Base-by-base conservation (phyloP, 2,888 invertebrate species). In the Escarpia spicata region DNA sequence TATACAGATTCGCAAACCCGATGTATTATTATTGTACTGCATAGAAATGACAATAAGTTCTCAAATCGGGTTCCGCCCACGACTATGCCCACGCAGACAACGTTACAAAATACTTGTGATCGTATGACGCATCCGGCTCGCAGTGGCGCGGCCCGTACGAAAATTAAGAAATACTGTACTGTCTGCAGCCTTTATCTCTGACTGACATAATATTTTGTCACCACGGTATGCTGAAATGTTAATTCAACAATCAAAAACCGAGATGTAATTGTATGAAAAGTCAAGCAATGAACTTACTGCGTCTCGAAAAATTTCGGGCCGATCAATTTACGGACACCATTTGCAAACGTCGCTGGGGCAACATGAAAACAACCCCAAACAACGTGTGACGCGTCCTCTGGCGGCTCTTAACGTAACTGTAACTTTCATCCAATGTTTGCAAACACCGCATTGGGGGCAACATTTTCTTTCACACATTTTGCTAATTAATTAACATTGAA, bases 261-360 rank as follows among this genome's bases (percentile, higher is more conserved):
- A 75, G 26, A 75, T 75, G n/a, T 75, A 15, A 26, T 26, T 75
- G 26, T 75, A 6, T 75, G 75, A 75, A 75, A 75, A 75, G 26
- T n/a, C 75, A 52, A 15, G 75, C 4, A 75, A 26, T 75, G 75
- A 26, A 75, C 75, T 75, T 75, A 75, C 75, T 75, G 26, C 75
- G 75, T 75, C 75, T 26, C 75, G 75, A 75, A 75, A 75, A 75
- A 26, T 26, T 75, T 26, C 75, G 19, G 75, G 6, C 4, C 75
- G 26, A 75, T 75, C 75, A 75, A 75, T 75, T 75, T 75, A 75
- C 75, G 26, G 75, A n/a, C 75, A 75, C n/a, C 75, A 75, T 75
- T 75, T 75, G 75, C 75, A 75, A 26, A 26, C 75, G 75, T 75
- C 75, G 75, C 75, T 19, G 75, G 75, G 75, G 75, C 75, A 75